Conservation (phyloP, 2,113 vertebrate species). For the Syrmaticus mikado region DNA sequence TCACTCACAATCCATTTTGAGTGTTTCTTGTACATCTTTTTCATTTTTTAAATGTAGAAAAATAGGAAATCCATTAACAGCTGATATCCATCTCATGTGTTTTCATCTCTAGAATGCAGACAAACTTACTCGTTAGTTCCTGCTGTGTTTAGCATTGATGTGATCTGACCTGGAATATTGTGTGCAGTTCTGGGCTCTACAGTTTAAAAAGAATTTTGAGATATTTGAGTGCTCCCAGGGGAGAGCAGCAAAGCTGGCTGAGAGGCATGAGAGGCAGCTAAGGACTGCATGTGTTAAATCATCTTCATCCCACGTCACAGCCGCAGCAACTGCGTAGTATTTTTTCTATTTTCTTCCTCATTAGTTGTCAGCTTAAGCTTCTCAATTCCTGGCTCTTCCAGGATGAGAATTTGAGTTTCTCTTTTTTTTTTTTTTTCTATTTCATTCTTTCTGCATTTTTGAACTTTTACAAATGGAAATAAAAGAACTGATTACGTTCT, state of each 20-base stretch:
- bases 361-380: neutral
- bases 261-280: neutral
- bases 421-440: neutral
- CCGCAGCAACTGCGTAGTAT: neutral
- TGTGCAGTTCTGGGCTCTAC: neutral
- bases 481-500: neutral
- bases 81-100: neutral
- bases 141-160: neutral
- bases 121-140: neutral
- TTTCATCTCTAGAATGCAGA: neutral
- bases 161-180: neutral
- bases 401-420: neutral
- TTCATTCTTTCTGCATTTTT: neutral
- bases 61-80: neutral
- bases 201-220: neutral
- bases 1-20: neutral
- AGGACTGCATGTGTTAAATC: neutral
- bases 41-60: neutral
- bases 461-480: neutral
- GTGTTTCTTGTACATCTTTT: neutral
- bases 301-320: neutral
- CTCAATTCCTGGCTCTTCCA: neutral
- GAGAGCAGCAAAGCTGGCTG: neutral
- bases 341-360: neutral
- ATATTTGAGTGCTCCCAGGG: neutral